Evolutionary conservation across 1,140 invertebrate species (phyloP), one percentile per base, ranked within the genome.

Genomic region (Panagrolaimus sp.): DNA sequence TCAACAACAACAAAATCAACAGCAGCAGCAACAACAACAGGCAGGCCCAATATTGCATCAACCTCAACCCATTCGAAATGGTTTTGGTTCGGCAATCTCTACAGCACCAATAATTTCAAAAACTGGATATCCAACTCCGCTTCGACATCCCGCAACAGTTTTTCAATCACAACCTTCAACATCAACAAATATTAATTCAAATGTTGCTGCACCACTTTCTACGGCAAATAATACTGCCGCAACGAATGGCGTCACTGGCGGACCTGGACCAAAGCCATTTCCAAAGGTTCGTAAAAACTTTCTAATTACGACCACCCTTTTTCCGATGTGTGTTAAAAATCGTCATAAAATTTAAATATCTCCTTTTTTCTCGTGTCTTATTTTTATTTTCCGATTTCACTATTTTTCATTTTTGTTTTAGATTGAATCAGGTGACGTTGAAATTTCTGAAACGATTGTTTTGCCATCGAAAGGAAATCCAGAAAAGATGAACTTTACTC

Each of bases 401-500:
- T 57, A 4, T 27, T 25, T 57, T 57, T 57, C 16, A 57, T 57
- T 27, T 16, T 27, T 27, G 8, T 27, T 5, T 27, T 27, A 57
- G 16, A 20, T 25, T 11, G 48, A 66, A 27, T 42, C 51, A 11
- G 67, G 62, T 31, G 80, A 80, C 45, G 67, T 77, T 8, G 72
- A 80, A 45, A 72, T 82, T 42, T 62, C 78, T n/a, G 80, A 81
- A 70, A 81, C 79, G 2, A 78, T 81, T 65, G 74, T 83, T 13
- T 65, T 81, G 23, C 78, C 80, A n/a, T 68, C 68, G n/a, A 77
- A 78, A 53, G 45, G 63, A 44, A 76, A 65, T 44, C 70, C 74
- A 9, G 81, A 81, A 31, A 74, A 80, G 67, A 66, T 81, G 71
- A 81, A 81, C 68, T 81, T 83, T 68, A 81, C 79, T 9, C 65